Conservation (phyloP, 2,888 invertebrate species). For the Eupelmus urozonus region DNA sequence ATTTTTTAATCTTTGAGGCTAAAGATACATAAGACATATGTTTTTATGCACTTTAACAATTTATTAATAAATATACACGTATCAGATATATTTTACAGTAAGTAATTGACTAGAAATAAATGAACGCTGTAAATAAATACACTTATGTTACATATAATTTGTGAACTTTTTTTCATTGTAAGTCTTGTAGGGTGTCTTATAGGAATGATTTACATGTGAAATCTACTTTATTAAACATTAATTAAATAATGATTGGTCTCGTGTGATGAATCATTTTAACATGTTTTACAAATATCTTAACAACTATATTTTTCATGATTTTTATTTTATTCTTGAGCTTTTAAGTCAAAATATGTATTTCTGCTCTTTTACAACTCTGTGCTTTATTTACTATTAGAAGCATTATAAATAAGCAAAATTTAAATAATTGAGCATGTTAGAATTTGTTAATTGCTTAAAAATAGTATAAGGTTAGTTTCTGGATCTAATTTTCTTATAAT, state of each 20-base stretch:
- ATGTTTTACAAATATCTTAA: constrained; percentile 35
- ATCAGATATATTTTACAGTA: constrained; percentile 62
- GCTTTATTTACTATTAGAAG: constrained; percentile 1
- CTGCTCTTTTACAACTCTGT: constrained; percentile 13
- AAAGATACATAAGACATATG: background rate
- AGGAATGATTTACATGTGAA: constrained; percentile 32
- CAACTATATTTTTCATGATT: constrained; percentile 35
- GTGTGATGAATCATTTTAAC: constrained; percentile 23
- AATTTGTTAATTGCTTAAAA: too few relatives aligned
- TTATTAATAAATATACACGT: constrained; percentile 52
- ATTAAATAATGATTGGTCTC: constrained; percentile 49
- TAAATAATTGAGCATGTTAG: too few relatives aligned
- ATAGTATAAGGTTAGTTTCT: too few relatives aligned
- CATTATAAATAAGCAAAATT: too few relatives aligned
- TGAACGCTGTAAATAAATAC: constrained; percentile 64
- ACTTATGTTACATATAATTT: constrained; percentile 62
- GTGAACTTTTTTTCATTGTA: constrained; percentile 23
- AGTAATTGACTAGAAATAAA: constrained; percentile 68
- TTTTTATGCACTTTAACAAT: constrained; percentile 48
- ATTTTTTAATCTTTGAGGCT: constrained; percentile 11
- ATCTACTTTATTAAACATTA: constrained; percentile 31
- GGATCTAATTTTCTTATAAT: too few relatives aligned
- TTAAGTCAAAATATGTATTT: constrained; percentile 40
- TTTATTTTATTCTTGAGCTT: constrained; percentile 12
- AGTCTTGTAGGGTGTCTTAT: constrained; percentile 30